Conservation (phyloP, 2,797 vertebrate species). For the Nyctalus aviator region DNA sequence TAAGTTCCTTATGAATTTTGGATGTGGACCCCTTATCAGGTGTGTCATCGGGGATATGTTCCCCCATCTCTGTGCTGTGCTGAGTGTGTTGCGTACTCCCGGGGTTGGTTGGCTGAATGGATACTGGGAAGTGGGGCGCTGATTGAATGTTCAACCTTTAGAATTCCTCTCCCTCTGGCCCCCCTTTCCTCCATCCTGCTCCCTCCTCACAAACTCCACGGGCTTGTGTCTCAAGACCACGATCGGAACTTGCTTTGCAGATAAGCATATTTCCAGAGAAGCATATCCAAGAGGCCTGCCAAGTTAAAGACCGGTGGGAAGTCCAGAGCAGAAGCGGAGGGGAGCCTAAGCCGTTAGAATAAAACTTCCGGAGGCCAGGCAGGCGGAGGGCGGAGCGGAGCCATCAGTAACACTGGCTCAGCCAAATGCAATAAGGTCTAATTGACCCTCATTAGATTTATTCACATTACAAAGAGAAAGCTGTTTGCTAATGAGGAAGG, state of each 20-base stretch:
- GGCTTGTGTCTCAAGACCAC: background rate
- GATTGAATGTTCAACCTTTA: background rate
- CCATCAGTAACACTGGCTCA: slow-evolving; percentile 42
- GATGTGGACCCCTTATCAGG: background rate
- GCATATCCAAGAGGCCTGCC: background rate
- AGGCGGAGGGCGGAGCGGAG: background rate
- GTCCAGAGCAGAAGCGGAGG: background rate
- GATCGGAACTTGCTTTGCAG: background rate
- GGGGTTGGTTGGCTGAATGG: background rate
- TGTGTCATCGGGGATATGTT: background rate
- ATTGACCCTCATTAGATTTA: slow-evolving; percentile 81
- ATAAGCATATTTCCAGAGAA: background rate
- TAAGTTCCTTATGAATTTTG: background rate
- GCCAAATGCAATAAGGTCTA: slow-evolving; percentile 78
- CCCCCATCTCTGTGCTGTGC: background rate
- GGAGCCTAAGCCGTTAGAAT: background rate
- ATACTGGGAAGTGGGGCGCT: background rate
- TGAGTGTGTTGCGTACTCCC: accelerated
- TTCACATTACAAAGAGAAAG: slow-evolving; percentile 77
- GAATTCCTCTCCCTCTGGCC: background rate
- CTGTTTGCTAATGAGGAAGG: slow-evolving; percentile 78
- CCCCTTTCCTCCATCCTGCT: background rate
- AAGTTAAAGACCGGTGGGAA: background rate
- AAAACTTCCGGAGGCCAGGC: slow-evolving; percentile 15
- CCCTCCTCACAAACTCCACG: background rate